Conservation (phyloP, 64 coral and sea anemone genomes). For the Orbicella faveolata region DNA sequence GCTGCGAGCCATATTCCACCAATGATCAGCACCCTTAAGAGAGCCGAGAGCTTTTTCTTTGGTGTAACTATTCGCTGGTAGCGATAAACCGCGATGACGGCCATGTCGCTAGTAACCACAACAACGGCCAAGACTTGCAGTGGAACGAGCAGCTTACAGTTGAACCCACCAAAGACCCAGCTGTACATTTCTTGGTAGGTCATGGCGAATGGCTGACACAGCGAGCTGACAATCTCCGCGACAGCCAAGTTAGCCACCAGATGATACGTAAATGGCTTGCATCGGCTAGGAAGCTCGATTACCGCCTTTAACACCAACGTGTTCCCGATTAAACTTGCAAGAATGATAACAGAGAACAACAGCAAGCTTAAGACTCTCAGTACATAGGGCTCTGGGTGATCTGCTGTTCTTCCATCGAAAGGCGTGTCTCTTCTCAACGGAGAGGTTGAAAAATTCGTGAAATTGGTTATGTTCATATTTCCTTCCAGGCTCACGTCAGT, state of each 20-base stretch:
- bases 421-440: no score
- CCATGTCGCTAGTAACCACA: conserved; percentile 60
- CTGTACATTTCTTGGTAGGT: conserved; percentile 48
- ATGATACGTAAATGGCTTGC: conserved; percentile 33
- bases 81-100: conserved; percentile 76
- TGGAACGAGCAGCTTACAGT: conserved; percentile 61
- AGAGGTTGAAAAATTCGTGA: no score
- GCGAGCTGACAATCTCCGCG: conserved; percentile 67
- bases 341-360: conserved; percentile 15
- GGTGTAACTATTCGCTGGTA: conserved; percentile 31
- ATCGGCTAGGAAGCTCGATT: not conserved
- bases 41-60: not conserved
- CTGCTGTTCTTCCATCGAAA: not conserved
- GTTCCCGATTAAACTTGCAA: conserved; percentile 55
- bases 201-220: conserved; percentile 45
- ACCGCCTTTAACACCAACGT: conserved; percentile 56
- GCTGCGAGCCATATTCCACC: conserved; percentile 39
- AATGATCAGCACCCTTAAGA: conserved; percentile 19
- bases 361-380: conserved; percentile 19
- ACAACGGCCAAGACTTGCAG: conserved; percentile 62
- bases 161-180: conserved; percentile 75
- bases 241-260: conserved; percentile 80
- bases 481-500: no score
- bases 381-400: conserved; percentile 9
- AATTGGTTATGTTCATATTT: no score